These are phyloP conservation scores for Antidorcas marsupialis DNA, from an alignment of 2,113 vertebrate species.

Conservation along the genomic window DNA sequence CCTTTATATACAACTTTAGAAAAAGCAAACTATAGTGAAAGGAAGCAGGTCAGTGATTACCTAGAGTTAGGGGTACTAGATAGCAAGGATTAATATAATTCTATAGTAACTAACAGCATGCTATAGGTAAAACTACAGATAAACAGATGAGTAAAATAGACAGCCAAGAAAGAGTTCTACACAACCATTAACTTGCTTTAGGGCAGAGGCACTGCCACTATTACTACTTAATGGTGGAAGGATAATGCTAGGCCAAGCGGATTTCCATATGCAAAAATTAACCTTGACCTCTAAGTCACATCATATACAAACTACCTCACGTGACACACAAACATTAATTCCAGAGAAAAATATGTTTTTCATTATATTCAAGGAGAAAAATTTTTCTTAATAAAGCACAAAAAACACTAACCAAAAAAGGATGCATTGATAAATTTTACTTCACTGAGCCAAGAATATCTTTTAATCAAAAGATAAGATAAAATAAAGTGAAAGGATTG, in stretches of 20 bases:
- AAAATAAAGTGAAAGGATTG: neutral
- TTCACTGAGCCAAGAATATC: neutral
- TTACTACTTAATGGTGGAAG: neutral
- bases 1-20: neutral
- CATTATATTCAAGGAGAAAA: neutral
- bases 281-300: neutral
- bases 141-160: neutral
- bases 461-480: neutral
- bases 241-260: neutral
- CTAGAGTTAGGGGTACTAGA: neutral
- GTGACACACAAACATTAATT: neutral
- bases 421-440: neutral
- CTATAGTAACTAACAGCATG: neutral
- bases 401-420: neutral
- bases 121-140: neutral
- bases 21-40: neutral
- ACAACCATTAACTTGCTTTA: neutral
- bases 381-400: neutral
- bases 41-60: neutral
- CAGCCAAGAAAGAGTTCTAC: neutral
- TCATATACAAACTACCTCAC: neutral
- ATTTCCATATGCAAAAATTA: neutral
- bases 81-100: neutral
- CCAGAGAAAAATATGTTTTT: neutral
- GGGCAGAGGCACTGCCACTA: neutral